These are phyloP conservation scores for Mesocricetus auratus DNA, from an alignment of 2,113 vertebrate genomes.

Conservation along the genomic window DNA sequence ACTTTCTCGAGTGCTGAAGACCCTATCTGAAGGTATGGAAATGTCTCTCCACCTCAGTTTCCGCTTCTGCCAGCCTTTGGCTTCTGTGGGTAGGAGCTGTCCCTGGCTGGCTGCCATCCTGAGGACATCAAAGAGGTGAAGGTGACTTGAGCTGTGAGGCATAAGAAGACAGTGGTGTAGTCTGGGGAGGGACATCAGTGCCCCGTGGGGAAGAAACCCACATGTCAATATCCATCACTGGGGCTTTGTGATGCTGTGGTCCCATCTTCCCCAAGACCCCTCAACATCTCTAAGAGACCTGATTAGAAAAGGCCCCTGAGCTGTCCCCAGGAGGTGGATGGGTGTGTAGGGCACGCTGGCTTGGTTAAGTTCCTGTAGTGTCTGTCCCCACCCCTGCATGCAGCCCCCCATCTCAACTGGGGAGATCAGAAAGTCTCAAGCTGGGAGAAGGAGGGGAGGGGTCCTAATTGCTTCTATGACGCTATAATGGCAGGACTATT, in stretches of 20 bases:
- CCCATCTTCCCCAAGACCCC: not conserved
- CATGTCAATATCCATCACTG: fast-evolving
- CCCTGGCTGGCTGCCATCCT: not conserved
- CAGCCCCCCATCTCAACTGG: not conserved
- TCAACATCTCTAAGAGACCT: not conserved
- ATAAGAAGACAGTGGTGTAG: not conserved
- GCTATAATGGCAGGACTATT: conserved; percentile 87
- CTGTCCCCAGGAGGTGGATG: not conserved
- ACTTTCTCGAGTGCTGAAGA: too few relatives aligned
- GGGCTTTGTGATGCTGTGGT: fast-evolving
- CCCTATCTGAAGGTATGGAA: not conserved
- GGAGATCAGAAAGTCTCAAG: conserved; percentile 64
- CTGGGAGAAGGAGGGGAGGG: conserved; percentile 76
- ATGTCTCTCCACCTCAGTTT: not conserved
- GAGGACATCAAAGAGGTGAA: not conserved
- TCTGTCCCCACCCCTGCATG: not conserved
- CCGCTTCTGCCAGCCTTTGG: not conserved
- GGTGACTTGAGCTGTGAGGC: not conserved
- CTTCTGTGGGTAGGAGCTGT: not conserved
- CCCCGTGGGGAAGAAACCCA: too few relatives aligned
- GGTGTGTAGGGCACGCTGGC: fast-evolving
- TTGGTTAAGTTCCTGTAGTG: not conserved
- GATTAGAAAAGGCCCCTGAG: not conserved
- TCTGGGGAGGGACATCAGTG: not conserved
- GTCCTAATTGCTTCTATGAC: conserved; percentile 87